A percentile compares a stretch with the other conserved stretches of the same genome.
Evolutionary conservation across 2,113 vertebrate genomes (phyloP).

Genomic region (Nannospalax galili): DNA sequence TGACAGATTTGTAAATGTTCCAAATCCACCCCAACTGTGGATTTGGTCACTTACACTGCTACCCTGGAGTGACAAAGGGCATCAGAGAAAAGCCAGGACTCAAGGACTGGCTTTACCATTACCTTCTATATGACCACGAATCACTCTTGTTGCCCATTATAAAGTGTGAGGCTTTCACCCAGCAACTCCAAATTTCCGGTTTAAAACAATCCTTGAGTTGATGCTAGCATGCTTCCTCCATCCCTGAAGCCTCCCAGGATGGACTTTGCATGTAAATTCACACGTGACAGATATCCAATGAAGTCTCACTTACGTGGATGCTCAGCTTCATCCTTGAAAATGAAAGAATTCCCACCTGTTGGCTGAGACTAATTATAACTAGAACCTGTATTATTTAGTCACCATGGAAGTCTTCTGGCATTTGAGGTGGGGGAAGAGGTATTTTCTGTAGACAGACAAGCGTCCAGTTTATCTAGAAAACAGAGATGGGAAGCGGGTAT

Average conservation of each 20-base stretch:
- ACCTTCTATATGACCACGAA: not conserved
- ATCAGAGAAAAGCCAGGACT: not conserved
- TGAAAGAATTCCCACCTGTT: conserved; percentile 1
- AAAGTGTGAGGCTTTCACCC: not conserved
- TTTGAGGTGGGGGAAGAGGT: not conserved
- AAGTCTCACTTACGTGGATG: not conserved
- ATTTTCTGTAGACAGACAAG: conserved; percentile 24
- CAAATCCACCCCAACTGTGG: not conserved
- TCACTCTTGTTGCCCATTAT: not conserved
- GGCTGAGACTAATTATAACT: not conserved
- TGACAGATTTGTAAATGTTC: not conserved
- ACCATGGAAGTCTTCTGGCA: conserved; percentile 44
- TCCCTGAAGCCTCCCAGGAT: not conserved
- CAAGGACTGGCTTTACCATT: not conserved
- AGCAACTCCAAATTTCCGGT: not conserved
- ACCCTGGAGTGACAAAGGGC: not conserved
- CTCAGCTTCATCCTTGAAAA: not conserved
- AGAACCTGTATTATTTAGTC: conserved; percentile 6
- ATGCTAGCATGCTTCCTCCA: not conserved
- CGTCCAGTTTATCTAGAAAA: not conserved
- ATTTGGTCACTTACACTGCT: not conserved
- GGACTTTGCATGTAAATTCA: not conserved
- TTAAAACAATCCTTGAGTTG: not conserved
- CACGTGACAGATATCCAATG: not conserved
- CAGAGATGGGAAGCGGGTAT: conserved; percentile 12